Evolutionary conservation across 2,888 invertebrate species (phyloP).

Genomic region (Lasioglossum marginatum): DNA sequence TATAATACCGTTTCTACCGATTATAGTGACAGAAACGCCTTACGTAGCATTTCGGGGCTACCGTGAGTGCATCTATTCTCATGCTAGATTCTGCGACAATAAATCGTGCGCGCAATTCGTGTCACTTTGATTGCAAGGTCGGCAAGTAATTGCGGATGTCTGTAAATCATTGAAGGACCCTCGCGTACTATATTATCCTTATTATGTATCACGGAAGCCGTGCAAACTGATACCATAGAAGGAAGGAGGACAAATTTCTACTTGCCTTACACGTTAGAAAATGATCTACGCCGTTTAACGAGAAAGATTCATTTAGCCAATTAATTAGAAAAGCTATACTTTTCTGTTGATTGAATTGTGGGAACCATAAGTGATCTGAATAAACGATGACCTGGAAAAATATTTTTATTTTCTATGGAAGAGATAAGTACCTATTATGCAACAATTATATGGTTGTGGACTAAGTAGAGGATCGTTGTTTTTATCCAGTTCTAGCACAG

Average conservation of each 20-base stretch:
- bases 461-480: background rate
- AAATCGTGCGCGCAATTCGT: conserved; percentile 49
- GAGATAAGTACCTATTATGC: background rate
- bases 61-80: conserved; percentile 17
- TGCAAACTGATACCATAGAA: background rate
- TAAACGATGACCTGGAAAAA: background rate
- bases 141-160: conserved; percentile 31
- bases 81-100: conserved; percentile 41
- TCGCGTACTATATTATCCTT: conserved; percentile 5
- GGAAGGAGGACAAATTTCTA: background rate
- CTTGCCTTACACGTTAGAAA: background rate
- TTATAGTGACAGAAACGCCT: background rate
- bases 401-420: background rate
- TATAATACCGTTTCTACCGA: background rate
- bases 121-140: conserved; percentile 52
- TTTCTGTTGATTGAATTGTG: background rate
- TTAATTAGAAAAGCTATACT: background rate
- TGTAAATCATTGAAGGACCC: conserved; percentile 28
- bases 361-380: background rate
- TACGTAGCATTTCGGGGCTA: conserved; percentile 2
- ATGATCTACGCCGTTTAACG: background rate
- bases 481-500: background rate
- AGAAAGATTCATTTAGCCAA: background rate
- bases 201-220: background rate
- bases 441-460: background rate